These are phyloP conservation scores for Phaenicophaeus curvirostris DNA, from an alignment of 2,797 vertebrate species.

Conservation along the genomic window DNA sequence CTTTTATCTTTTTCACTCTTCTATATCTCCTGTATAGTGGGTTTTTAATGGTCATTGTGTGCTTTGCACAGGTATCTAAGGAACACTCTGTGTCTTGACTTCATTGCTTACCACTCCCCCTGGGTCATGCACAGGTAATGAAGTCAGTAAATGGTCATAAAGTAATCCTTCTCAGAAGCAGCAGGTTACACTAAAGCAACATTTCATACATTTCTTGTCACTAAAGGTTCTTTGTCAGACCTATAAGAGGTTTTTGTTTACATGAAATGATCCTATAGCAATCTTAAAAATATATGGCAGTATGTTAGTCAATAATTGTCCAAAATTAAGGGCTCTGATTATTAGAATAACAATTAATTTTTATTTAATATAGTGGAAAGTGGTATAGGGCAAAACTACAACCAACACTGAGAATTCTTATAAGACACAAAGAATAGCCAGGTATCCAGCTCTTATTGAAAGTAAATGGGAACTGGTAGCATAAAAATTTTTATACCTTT, in stretches of 20 bases:
- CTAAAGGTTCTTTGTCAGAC: background rate
- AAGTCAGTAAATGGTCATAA: background rate
- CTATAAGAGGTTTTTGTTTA: background rate
- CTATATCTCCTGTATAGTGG: background rate
- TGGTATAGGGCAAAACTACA: background rate
- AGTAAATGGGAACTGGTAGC: background rate
- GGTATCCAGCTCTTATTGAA: background rate
- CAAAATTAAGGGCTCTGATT: background rate
- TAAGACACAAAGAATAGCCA: background rate
- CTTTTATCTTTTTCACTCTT: background rate
- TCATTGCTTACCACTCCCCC: background rate
- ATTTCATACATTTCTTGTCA: background rate
- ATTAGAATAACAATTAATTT: background rate
- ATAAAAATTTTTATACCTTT: background rate
- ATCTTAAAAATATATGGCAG: background rate
- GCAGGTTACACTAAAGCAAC: background rate
- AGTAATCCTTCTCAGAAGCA: background rate
- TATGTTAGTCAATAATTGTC: background rate
- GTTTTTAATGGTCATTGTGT: background rate
- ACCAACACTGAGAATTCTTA: background rate
- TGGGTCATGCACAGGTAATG: background rate
- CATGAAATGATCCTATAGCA: background rate
- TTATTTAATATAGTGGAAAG: background rate
- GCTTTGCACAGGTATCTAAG: background rate
- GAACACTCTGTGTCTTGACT: background rate